These are phyloP conservation scores for Polypedilum pembai DNA, from an alignment of 1,140 invertebrate species.

Conservation along the genomic window DNA sequence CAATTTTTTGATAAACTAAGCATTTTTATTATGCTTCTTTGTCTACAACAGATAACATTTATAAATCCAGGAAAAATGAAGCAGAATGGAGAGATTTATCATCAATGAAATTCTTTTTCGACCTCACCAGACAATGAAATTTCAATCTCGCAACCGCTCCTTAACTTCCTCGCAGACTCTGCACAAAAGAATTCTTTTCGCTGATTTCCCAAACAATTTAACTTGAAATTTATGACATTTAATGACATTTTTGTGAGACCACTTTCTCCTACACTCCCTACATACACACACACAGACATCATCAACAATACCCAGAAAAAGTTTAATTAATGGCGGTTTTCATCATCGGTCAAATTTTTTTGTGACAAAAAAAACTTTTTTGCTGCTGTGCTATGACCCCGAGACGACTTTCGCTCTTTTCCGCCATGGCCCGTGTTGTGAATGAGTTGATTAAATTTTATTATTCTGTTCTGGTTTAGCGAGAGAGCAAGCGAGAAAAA, in stretches of 20 bases:
- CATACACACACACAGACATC: not conserved
- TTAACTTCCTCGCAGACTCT: no score
- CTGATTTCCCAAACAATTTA: not conserved
- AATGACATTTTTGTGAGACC: not conserved
- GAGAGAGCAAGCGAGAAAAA: not conserved
- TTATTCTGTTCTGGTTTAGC: slow-evolving; percentile 16
- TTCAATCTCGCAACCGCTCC: no score
- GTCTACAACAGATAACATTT: slow-evolving; percentile 17
- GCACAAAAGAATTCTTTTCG: no score
- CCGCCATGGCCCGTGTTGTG: not conserved
- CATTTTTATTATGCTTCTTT: not conserved
- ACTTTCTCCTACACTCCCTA: not conserved
- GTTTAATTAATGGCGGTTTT: slow-evolving; percentile 12
- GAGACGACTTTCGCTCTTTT: not conserved
- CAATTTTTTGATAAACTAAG: slow-evolving; percentile 16
- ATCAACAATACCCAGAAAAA: not conserved
- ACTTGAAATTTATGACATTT: not conserved
- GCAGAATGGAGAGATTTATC: not conserved
- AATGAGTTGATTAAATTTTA: slow-evolving; percentile 17
- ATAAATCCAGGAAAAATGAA: slow-evolving; percentile 23
- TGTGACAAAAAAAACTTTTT: not conserved
- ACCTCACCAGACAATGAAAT: not conserved
- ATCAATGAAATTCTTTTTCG: not conserved
- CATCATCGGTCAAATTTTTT: not conserved
- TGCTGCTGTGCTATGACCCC: no score